Evolutionary conservation across 2,113 vertebrate species (phyloP).

Genomic region (Chaetops frenatus): DNA sequence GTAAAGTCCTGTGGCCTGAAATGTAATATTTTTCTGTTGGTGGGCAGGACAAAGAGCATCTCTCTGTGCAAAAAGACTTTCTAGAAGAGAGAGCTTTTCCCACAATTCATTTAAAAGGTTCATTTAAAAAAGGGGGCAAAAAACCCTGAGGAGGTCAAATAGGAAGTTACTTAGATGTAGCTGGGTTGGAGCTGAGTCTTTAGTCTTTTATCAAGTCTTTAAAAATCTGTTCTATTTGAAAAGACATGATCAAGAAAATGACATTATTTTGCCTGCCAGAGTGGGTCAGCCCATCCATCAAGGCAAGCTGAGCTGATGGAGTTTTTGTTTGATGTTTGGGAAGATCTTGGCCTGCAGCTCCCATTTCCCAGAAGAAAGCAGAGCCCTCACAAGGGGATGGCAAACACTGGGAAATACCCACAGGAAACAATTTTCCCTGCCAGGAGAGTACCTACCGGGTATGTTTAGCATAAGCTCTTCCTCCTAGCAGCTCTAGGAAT

Average conservation of each 20-base stretch:
- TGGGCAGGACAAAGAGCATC: not conserved
- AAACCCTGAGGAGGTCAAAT: not conserved
- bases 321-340: not conserved
- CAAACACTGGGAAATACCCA: not conserved
- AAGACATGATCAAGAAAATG: accelerated
- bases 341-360: not conserved
- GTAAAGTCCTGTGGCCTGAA: not conserved
- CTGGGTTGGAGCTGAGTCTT: not conserved
- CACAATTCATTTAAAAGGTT: not conserved
- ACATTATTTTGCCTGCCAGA: not conserved
- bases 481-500: not conserved
- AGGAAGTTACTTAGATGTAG: accelerated
- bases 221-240: not conserved
- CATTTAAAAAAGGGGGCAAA: accelerated
- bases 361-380: not conserved
- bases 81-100: not conserved
- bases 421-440: not conserved
- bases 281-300: not conserved
- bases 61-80: not conserved
- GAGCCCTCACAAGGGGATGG: not conserved
- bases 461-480: not conserved
- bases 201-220: not conserved
- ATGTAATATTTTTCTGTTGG: not conserved
- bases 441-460: not conserved
- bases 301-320: not conserved